Evolutionary conservation across 2,888 invertebrate genomes (phyloP), one percentile per base, ranked within the genome.

Genomic region (Idaea aversata): DNA sequence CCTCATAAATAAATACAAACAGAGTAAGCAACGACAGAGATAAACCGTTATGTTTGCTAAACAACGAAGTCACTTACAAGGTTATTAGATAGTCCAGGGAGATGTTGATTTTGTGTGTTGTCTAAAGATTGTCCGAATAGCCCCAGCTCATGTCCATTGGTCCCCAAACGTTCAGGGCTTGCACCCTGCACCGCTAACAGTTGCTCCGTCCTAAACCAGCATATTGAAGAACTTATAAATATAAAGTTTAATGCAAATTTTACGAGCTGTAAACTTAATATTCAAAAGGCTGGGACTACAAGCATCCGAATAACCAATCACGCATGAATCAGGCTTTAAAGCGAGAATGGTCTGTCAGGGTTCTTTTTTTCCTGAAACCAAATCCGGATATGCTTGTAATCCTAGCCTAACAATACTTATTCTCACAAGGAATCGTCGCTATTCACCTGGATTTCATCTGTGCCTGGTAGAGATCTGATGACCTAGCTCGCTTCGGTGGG

Each of bases 81-180:
- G 76, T 92, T 88, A 82, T 94, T 94, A 70, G 95, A 94, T 15
- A 87, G 78, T 65, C 83, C 94, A 69, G 90, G 85, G 6, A 90
- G 81, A 78, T 95, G 95, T 80, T 94, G 93, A 84, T 94, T 95
- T 63, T 95, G 96, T 64, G 95, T 95, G 78, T 95, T 95, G 85
- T 97, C 97, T 72, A 97, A 90, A 5, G 96, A 95, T 82, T 97
- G 97, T 61, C 96, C 95, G 75, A 97, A 93, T 63, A 97, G 89
- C 0, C 96, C 95, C 77, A 96, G 93, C 80, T 96, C 96, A 76
- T 95, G 91, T 57, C 94, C 95, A 74, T 95, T 94, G 76, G 94
- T 94, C 67, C 94, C 93, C 76, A 94, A 90, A 67, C 94, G 92
- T 74, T 94, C 94, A 60, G 95, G 95, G 85, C 95, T 95, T 65